Evolutionary conservation across 2,888 invertebrate genomes (phyloP).

Genomic region (Aquatica leii): DNA sequence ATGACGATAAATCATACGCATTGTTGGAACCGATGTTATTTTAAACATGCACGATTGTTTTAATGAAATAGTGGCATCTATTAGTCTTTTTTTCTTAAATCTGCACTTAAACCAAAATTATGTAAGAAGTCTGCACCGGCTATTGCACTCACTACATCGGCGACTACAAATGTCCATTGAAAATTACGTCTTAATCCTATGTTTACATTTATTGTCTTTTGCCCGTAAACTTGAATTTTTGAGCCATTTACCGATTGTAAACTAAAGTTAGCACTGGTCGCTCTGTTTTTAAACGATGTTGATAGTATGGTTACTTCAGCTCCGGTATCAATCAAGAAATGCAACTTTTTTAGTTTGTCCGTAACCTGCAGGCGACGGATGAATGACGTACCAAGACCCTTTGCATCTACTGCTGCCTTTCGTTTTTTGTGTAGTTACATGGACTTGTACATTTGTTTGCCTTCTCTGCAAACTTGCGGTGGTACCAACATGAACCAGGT

Average conservation of each 20-base stretch:
- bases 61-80: neutral
- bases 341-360: neutral
- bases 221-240: too few species aligned
- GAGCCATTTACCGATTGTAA: slow-evolving; percentile 6
- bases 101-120: too few species aligned
- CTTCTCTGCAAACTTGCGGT: too few species aligned
- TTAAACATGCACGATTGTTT: neutral
- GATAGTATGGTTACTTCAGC: slow-evolving; percentile 7
- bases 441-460: too few species aligned
- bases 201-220: neutral
- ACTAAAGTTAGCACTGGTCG: neutral
- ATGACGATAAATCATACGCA: neutral
- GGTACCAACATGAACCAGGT: too few species aligned
- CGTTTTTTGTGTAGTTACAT: too few species aligned
- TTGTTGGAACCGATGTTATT: neutral
- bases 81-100: slow-evolving; percentile 12
- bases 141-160: slow-evolving; percentile 6
- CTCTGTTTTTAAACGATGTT: too few species aligned
- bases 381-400: neutral
- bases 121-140: too few species aligned
- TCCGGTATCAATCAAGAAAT: slow-evolving; percentile 16
- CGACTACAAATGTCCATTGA: too few species aligned
- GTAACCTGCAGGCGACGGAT: slow-evolving; percentile 5
- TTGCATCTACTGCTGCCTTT: too few species aligned
- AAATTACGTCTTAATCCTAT: neutral